phyloP scores from a whole-genome alignment of 2,113 vertebrate genomes.

The Rattus rattus region DNA sequence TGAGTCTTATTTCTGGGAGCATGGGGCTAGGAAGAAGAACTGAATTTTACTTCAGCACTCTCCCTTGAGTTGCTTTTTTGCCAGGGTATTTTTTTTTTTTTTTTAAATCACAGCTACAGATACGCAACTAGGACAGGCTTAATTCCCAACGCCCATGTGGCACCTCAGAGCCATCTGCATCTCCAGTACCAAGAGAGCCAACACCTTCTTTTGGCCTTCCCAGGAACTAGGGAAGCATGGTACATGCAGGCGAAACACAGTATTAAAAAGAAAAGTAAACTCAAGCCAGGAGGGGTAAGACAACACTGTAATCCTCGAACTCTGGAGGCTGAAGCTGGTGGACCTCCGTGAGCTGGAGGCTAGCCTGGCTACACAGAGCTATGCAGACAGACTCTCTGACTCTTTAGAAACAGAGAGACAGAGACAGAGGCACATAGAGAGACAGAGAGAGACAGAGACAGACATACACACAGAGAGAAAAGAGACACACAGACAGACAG shows the following conservation, averaged over 20 bases:
- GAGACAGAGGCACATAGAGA: background rate
- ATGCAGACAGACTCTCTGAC: too few species aligned
- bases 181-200: background rate
- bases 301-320: background rate
- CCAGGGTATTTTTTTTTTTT: background rate
- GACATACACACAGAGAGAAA: background rate
- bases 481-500: background rate
- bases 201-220: background rate
- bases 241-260: background rate
- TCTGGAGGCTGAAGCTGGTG: background rate
- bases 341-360: background rate
- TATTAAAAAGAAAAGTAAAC: background rate
- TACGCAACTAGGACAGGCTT: background rate
- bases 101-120: background rate
- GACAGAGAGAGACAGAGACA: background rate
- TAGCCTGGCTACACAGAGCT: background rate
- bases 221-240: background rate
- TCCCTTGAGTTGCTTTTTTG: background rate
- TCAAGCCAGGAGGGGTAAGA: background rate
- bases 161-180: background rate
- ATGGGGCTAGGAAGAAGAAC: too few species aligned
- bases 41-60: too few species aligned
- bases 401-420: background rate
- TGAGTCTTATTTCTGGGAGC: too few species aligned
- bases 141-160: background rate